Evolutionary conservation across 1,140 invertebrate genomes (phyloP), one percentile per base, ranked within the genome.

Genomic region (Coenobita brevimanus): DNA sequence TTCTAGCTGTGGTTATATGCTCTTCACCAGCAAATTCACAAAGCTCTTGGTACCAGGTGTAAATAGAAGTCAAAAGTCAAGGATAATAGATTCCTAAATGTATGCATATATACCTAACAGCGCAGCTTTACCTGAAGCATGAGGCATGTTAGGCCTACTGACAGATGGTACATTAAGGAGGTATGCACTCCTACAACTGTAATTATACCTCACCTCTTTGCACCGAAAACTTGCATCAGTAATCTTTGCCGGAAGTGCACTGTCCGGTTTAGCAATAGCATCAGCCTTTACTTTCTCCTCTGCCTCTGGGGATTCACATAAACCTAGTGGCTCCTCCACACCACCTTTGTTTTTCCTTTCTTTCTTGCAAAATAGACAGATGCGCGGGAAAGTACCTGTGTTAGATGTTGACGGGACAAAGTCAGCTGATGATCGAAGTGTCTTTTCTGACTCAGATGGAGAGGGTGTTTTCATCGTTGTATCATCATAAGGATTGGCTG

Each of bases 121-220:
- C 54, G 43, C 75, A 46, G 43, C 15, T 3, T 38, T 78, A 50
- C 75, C 6, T 50, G 17, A 3, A 78, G 75, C 43, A 46, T 38
- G 3, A 78, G 3, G n/a, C n/a, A n/a, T n/a, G n/a, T n/a, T 46
- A 38, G 41, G 75, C 75, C 75, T 78, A 43, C 41, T 17, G 15
- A 17, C 33, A 78, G 75, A 33, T 6, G 75, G 36, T 46, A 27
- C 64, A 6, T 15, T 27, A 69, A 69, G 64, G 64, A 78, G 36
- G 75, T 50, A 78, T 78, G 75, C 75, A 78, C 38, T 78, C 54
- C 43, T 78, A 78, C 41, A 78, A 33, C 2, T 78, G 36, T 78
- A n/a, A 46, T 78, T 38, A 46, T 78, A 78, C 75, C 33, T 78
- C 6, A 78, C 38, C n/a, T 46, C 75, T 21, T 78, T 78, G 8